Conservation (phyloP, 1,140 invertebrate genomes). For the Aphidius gifuensis region DNA sequence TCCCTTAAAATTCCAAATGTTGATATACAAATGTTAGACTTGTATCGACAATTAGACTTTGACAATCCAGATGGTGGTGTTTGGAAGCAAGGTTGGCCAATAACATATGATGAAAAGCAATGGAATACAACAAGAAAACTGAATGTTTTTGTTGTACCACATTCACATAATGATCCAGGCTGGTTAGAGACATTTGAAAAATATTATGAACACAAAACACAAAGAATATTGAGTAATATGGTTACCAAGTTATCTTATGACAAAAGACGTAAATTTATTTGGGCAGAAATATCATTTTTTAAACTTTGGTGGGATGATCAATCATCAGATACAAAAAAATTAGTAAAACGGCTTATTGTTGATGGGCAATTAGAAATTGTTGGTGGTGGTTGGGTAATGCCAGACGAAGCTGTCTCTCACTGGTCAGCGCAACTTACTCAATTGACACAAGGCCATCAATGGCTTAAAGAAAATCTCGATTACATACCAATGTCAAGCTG, state of each 20-base stretch:
- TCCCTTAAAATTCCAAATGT: conserved; percentile 42
- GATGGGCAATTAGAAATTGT: conserved; percentile 77
- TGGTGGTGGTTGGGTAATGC: conserved; percentile 98
- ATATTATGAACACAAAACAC: conserved; percentile 85
- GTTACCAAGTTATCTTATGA: conserved; percentile 78
- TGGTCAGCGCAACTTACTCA: conserved; percentile 89
- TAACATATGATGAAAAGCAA: conserved; percentile 74
- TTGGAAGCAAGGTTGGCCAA: conserved; percentile 98
- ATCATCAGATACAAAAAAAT: conserved; percentile 63
- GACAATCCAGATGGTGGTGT: conserved; percentile 94
- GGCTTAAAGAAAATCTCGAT: conserved; percentile 82
- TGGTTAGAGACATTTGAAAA: conserved; percentile 96
- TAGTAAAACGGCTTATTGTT: conserved; percentile 68
- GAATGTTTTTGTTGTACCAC: conserved; percentile 92
- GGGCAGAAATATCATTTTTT: conserved; percentile 96
- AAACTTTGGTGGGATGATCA: conserved; percentile 89
- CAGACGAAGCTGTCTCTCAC: conserved; percentile 94
- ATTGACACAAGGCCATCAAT: conserved; percentile 91
- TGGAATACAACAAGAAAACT: conserved; percentile 80
- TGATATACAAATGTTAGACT: conserved; percentile 76
- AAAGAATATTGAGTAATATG: conserved; percentile 88
- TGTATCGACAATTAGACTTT: conserved; percentile 86
- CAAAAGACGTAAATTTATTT: conserved; percentile 86
- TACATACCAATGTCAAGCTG: conserved; percentile 78
- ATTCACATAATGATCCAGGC: conserved; percentile 97